phyloP scores from a whole-genome alignment of 2,797 vertebrate genomes.

The Epinephelus awoara region DNA sequence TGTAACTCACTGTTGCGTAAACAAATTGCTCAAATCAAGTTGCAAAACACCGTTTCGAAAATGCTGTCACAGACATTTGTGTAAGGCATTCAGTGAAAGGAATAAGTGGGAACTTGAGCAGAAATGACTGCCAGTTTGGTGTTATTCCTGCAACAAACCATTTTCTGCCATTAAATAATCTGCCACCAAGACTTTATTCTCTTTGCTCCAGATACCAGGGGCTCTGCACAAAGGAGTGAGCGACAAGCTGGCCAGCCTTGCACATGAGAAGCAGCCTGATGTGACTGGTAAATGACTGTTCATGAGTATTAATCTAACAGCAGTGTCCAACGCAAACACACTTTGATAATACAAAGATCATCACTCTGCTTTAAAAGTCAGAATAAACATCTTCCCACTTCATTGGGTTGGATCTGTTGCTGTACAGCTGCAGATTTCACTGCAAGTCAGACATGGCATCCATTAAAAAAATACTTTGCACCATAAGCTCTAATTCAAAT shows the following conservation, averaged over 20 bases:
- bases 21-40: conserved; percentile 21
- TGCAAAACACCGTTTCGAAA: neutral
- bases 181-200: neutral
- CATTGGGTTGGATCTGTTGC: neutral
- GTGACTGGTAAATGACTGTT: conserved; percentile 71
- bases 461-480: neutral
- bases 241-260: conserved; percentile 88
- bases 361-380: neutral
- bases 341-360: neutral
- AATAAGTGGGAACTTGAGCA: neutral
- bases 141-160: neutral
- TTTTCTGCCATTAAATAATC: neutral
- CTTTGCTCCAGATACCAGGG: conserved; percentile 90
- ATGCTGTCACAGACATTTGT: neutral
- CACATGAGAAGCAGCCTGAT: conserved; percentile 85
- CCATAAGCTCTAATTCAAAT: neutral
- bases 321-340: neutral
- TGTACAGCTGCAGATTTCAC: conserved; percentile 1
- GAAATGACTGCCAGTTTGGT: neutral
- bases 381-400: neutral
- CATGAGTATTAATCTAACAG: neutral
- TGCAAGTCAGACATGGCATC: neutral
- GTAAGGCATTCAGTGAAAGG: neutral
- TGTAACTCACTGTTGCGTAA: conserved; percentile 7
- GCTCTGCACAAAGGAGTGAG: conserved; percentile 94